Evolutionary conservation across 1,140 invertebrate genomes (phyloP).

Genomic region (Orius laevigatus): DNA sequence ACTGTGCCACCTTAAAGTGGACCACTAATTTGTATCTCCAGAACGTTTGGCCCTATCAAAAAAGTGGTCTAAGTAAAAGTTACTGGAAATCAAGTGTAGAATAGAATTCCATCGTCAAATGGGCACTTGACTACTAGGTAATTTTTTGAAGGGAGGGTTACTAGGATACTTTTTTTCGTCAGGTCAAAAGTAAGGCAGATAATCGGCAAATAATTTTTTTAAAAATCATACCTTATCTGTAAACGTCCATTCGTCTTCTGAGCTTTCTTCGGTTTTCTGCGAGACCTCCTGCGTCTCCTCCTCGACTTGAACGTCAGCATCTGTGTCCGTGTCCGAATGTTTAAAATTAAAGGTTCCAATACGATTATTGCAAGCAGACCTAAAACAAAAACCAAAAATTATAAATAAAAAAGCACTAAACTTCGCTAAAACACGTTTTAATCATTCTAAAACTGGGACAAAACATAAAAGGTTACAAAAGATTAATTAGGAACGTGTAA

Average conservation of each 20-base stretch:
- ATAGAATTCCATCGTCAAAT: no score
- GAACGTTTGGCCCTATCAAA: no score
- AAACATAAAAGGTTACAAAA: background rate
- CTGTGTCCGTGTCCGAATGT: conserved; percentile 68
- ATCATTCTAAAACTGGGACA: background rate
- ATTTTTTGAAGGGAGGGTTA: no score
- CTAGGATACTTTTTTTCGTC: no score
- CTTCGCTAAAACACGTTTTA: background rate
- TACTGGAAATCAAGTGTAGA: no score
- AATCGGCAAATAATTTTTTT: no score
- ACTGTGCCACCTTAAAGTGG: no score
- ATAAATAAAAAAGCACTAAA: conserved; percentile 6
- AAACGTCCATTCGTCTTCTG: conserved; percentile 7
- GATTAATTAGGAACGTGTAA: no score
- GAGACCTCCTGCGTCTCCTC: conserved; percentile 9
- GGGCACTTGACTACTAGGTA: no score
- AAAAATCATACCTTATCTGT: background rate
- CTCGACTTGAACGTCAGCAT: conserved; percentile 28
- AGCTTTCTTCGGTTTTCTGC: conserved; percentile 2
- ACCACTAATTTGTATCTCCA: no score
- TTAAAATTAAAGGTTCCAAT: conserved; percentile 69
- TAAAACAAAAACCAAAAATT: conserved; percentile 22
- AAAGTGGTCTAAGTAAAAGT: no score
- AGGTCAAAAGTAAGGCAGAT: no score
- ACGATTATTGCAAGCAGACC: conserved; percentile 56